These are phyloP conservation scores for Plagiodera versicolora DNA, from an alignment of 2,888 invertebrate species.

Conservation along the genomic window DNA sequence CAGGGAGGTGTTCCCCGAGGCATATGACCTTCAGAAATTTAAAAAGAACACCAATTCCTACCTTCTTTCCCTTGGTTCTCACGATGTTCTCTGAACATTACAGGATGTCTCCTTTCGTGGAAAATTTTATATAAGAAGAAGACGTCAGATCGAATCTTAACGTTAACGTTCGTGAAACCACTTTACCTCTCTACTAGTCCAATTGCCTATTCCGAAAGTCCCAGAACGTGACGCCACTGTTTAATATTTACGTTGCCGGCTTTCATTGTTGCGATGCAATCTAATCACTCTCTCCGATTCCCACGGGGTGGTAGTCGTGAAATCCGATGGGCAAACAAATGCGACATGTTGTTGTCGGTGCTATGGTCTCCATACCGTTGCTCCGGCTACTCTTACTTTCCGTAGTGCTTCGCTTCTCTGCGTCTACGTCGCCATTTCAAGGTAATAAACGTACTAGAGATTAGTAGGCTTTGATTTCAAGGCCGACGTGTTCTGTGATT, in stretches of 20 bases:
- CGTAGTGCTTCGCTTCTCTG: slow-evolving; percentile 37
- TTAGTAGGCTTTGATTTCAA: not conserved
- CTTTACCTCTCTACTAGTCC: no score
- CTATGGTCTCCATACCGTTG: slow-evolving; percentile 45
- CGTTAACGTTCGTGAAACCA: no score
- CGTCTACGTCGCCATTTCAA: slow-evolving; percentile 47
- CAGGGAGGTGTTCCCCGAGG: no score
- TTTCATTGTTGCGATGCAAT: slow-evolving; percentile 45
- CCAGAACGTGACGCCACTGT: slow-evolving; percentile 14
- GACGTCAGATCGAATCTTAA: no score
- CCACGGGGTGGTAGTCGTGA: slow-evolving; percentile 31
- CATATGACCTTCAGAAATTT: no score
- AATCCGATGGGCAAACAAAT: slow-evolving; percentile 26
- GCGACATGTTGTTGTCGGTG: slow-evolving; percentile 46
- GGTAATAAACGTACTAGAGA: slow-evolving; percentile 38
- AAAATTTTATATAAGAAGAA: no score
- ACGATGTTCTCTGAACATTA: no score
- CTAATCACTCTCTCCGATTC: slow-evolving; percentile 49
- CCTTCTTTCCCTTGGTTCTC: no score
- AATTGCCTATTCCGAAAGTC: no score
- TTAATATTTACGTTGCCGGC: slow-evolving; percentile 39
- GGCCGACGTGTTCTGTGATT: not conserved
- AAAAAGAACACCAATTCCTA: no score
- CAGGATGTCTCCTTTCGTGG: no score
- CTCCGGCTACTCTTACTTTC: slow-evolving; percentile 42